phyloP scores from a whole-genome alignment of 1,140 invertebrate genomes.

The Magallana gigas region DNA sequence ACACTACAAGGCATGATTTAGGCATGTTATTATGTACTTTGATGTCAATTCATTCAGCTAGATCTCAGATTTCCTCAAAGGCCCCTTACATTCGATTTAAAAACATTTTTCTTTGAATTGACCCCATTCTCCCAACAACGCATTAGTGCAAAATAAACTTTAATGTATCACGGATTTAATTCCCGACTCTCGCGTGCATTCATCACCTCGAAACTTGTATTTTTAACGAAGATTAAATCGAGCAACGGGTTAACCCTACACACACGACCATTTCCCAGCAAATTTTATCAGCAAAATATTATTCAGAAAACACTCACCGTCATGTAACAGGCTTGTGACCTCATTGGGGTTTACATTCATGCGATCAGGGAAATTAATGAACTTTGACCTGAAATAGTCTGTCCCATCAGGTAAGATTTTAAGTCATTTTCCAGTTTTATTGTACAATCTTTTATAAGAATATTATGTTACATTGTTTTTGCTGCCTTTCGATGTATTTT shows the following conservation, averaged over 20 bases:
- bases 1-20: not conserved
- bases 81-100: slow-evolving; percentile 16
- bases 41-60: not conserved
- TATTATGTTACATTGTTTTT: not conserved
- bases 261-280: slow-evolving; percentile 77
- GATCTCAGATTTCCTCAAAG: slow-evolving; percentile 24
- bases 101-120: slow-evolving; percentile 4
- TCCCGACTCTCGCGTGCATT: slow-evolving; percentile 60
- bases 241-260: slow-evolving; percentile 51
- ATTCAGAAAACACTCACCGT: slow-evolving; percentile 82
- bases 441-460: not conserved
- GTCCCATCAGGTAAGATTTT: not conserved
- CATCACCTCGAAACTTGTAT: slow-evolving; percentile 21
- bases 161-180: slow-evolving; percentile 43
- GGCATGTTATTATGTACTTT: not conserved
- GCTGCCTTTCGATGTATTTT: not conserved
- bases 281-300: slow-evolving; percentile 83
- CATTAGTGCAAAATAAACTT: slow-evolving; percentile 66
- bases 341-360: slow-evolving; percentile 79
- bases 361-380: slow-evolving; percentile 69
- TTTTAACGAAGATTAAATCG: slow-evolving; percentile 8
- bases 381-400: slow-evolving; percentile 66
- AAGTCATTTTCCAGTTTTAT: not conserved
- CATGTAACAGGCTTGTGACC: slow-evolving; percentile 81
- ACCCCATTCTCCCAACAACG: slow-evolving; percentile 57